Conservation (phyloP, 2,113 vertebrate species). For the Otus sunia region DNA sequence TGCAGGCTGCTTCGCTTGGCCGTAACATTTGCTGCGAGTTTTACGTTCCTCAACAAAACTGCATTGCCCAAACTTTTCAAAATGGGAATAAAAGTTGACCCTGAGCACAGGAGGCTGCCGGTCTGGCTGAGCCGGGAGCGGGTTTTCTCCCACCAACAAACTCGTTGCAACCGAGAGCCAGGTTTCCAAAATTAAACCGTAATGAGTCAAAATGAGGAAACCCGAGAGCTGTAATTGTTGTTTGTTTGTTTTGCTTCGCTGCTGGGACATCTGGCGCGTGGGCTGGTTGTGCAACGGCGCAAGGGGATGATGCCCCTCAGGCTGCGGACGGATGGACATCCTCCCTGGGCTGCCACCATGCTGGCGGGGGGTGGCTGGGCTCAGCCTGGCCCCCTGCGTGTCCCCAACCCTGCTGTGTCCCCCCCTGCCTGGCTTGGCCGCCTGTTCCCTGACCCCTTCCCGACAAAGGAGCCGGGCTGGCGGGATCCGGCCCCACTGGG, state of each 20-base stretch:
- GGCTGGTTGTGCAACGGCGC: not conserved
- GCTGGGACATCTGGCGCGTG: conserved; percentile 51
- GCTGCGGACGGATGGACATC: not conserved
- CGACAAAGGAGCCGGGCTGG: not conserved
- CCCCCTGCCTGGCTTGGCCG: accelerated
- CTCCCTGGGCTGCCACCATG: not conserved
- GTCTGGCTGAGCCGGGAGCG: not conserved
- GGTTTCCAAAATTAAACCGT: conserved; percentile 61
- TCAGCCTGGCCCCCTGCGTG: not conserved
- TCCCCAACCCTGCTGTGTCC: not conserved
- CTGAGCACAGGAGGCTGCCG: not conserved
- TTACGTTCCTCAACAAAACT: not conserved
- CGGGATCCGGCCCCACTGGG: accelerated
- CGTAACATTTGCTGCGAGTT: not conserved
- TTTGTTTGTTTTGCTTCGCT: conserved; percentile 45
- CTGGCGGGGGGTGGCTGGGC: not conserved
- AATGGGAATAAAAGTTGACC: not conserved
- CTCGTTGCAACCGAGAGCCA: not conserved
- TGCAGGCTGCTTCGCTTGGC: not conserved
- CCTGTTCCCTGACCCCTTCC: not conserved
- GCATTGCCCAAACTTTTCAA: not conserved
- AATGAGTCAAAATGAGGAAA: conserved; percentile 49
- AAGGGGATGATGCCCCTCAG: not conserved
- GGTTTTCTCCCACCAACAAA: not conserved
- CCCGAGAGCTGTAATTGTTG: conserved; percentile 55